Conservation (phyloP, 1,140 invertebrate species). For the Cydia strobilella region DNA sequence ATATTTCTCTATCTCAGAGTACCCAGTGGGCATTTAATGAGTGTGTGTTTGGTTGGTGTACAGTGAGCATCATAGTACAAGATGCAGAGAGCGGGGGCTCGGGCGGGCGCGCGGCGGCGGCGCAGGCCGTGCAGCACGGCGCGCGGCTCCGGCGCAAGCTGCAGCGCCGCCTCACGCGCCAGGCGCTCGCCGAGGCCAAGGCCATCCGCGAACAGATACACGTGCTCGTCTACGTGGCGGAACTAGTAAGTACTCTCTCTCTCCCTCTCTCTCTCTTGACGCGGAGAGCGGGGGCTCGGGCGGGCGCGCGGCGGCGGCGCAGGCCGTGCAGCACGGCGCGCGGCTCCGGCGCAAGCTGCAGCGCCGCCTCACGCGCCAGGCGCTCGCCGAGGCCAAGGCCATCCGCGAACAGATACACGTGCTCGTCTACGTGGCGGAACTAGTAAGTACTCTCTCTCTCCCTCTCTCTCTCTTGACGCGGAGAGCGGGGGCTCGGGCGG, state of each 20-base stretch:
- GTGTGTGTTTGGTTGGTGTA: slow-evolving; percentile 2
- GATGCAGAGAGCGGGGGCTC: slow-evolving; percentile 51
- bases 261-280: too few relatives aligned
- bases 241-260: slow-evolving; percentile 88
- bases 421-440: slow-evolving; percentile 86
- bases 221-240: slow-evolving; percentile 86
- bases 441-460: too few relatives aligned
- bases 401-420: slow-evolving; percentile 89
- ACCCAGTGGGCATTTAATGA: too few relatives aligned
- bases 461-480: too few relatives aligned
- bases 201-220: slow-evolving; percentile 89
- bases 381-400: slow-evolving; percentile 87
- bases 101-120: slow-evolving; percentile 78
- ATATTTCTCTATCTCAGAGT: too few relatives aligned
- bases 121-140: slow-evolving; percentile 87
- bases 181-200: slow-evolving; percentile 88
- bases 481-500: slow-evolving; percentile 48
- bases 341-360: slow-evolving; percentile 87
- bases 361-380: slow-evolving; percentile 86
- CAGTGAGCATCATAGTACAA: slow-evolving; percentile 74
- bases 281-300: slow-evolving; percentile 47
- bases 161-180: slow-evolving; percentile 86
- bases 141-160: slow-evolving; percentile 86
- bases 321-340: slow-evolving; percentile 88
- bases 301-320: slow-evolving; percentile 80